These are phyloP conservation scores for Sebastes variabilis DNA, from an alignment of 2,797 vertebrate genomes.

Conservation along the genomic window DNA sequence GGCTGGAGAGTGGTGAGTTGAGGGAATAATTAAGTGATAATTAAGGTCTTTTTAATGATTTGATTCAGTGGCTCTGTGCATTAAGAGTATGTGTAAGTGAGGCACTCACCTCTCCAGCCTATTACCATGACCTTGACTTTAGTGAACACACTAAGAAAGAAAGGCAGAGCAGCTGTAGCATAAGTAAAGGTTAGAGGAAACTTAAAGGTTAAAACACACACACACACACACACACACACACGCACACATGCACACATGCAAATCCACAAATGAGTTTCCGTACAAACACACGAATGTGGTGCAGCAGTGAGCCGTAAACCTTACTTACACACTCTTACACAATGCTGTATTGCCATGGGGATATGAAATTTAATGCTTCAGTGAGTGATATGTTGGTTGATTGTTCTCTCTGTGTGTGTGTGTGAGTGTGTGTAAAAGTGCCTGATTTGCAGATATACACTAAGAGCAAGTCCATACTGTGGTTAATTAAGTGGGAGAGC, in stretches of 20 bases:
- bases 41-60: constrained; percentile 88
- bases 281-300: constrained; percentile 53
- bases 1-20: constrained; percentile 74
- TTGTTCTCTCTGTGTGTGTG: constrained; percentile 48
- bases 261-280: constrained; percentile 28
- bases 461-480: constrained; percentile 73
- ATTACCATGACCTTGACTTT: constrained; percentile 87
- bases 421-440: constrained; percentile 64
- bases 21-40: constrained; percentile 88
- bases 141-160: constrained; percentile 65
- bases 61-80: constrained; percentile 86
- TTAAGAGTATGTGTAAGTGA: constrained; percentile 81
- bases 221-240: constrained; percentile 12
- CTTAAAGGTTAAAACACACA: constrained; percentile 79
- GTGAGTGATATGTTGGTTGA: constrained; percentile 76
- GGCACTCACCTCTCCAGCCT: constrained; percentile 84
- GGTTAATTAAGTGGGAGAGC: constrained; percentile 81
- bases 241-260: constrained; percentile 43
- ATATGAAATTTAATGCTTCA: constrained; percentile 78
- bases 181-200: constrained; percentile 80
- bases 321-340: constrained; percentile 63
- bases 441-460: constrained; percentile 78
- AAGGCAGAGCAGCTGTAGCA: constrained; percentile 69
- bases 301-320: constrained; percentile 58
- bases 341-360: constrained; percentile 71